These are phyloP conservation scores for Selene dorsalis DNA, from an alignment of 2,797 vertebrate species.

Conservation along the genomic window DNA sequence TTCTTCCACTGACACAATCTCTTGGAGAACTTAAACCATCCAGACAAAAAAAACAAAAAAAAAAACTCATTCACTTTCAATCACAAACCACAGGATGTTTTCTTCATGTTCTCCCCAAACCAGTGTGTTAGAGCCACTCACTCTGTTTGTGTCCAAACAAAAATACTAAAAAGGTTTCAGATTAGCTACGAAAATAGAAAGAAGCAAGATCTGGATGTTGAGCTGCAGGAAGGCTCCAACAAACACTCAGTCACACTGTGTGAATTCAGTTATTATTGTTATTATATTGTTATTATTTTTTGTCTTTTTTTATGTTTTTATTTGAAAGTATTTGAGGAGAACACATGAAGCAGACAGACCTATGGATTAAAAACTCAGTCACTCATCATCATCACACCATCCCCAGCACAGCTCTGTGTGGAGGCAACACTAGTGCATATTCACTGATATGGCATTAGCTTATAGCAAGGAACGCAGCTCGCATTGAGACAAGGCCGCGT, in stretches of 20 bases:
- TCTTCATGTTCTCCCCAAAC: conserved; percentile 45
- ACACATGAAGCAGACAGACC: conserved; percentile 47
- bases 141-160: not conserved
- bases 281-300: too few relatives aligned
- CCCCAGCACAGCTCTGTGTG: conserved; percentile 30
- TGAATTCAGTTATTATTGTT: not conserved
- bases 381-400: conserved; percentile 21
- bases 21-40: not conserved
- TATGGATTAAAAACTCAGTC: conserved; percentile 22
- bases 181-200: not conserved
- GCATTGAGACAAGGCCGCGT: conserved; percentile 38
- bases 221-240: not conserved
- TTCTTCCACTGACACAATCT: not conserved
- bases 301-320: not conserved
- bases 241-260: not conserved
- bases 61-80: conserved; percentile 9
- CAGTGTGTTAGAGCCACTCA: not conserved
- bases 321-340: conserved; percentile 47
- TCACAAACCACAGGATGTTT: conserved; percentile 37
- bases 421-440: conserved; percentile 62
- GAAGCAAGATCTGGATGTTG: not conserved
- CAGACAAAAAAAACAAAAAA: not conserved
- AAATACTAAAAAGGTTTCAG: not conserved
- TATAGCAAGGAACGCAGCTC: conserved; percentile 45
- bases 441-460: conserved; percentile 56